phyloP scores from a whole-genome alignment of 2,888 invertebrate species.

The Fragum whitleyi region DNA sequence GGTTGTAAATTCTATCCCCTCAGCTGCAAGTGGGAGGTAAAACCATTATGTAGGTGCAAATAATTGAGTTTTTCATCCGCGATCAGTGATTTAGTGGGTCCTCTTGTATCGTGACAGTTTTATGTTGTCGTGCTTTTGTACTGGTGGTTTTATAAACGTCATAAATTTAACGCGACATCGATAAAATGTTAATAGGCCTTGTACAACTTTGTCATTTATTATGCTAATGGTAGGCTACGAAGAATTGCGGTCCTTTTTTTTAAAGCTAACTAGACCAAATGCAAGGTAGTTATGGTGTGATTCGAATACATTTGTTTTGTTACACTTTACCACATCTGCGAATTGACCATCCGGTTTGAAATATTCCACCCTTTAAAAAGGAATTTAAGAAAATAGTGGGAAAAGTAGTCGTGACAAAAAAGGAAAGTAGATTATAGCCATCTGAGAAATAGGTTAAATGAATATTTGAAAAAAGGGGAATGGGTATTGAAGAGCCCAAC shows the following conservation, averaged over 20 bases:
- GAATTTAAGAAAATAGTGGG: too few species aligned
- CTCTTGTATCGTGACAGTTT: slow-evolving; percentile 63
- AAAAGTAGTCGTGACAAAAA: too few species aligned
- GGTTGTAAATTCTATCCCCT: slow-evolving; percentile 62
- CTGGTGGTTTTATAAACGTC: slow-evolving; percentile 64
- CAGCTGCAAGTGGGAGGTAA: slow-evolving; percentile 66
- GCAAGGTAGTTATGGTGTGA: background rate
- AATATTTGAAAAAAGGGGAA: too few species aligned
- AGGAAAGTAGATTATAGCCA: too few species aligned
- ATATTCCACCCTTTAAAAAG: too few species aligned
- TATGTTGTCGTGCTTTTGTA: slow-evolving; percentile 60
- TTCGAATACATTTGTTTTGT: background rate
- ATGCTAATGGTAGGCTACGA: slow-evolving; percentile 62
- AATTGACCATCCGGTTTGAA: background rate
- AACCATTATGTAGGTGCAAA: slow-evolving; percentile 64
- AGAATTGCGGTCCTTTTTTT: background rate
- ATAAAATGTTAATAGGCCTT: slow-evolving; percentile 67
- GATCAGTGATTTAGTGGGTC: slow-evolving; percentile 54
- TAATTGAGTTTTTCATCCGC: slow-evolving; percentile 65
- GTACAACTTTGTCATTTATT: slow-evolving; percentile 67
- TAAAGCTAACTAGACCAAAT: background rate
- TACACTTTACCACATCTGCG: background rate
- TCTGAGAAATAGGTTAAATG: too few species aligned
- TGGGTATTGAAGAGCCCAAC: too few species aligned
- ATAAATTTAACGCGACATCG: slow-evolving; percentile 66